Conservation (phyloP, 2,113 vertebrate genomes). For the Sphyrna mokarran region DNA sequence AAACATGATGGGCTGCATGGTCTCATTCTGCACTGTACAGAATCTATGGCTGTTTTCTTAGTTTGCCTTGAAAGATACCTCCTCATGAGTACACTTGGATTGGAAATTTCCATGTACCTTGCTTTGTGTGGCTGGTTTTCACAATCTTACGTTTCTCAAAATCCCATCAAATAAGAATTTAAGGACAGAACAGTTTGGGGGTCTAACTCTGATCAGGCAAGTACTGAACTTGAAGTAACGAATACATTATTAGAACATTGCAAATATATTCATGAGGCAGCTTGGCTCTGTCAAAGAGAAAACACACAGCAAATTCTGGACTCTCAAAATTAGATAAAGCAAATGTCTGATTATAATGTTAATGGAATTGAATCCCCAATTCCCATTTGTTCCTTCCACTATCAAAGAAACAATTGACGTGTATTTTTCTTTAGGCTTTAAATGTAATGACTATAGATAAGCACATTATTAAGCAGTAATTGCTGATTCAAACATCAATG, state of each 20-base stretch:
- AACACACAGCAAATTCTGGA: background rate
- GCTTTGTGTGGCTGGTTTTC: background rate
- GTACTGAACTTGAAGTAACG: background rate
- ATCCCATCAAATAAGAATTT: background rate
- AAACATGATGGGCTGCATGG: no score
- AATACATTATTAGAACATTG: background rate
- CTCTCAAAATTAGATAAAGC: conserved; percentile 11
- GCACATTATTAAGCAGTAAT: background rate
- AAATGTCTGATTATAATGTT: conserved; percentile 1
- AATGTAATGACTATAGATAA: background rate
- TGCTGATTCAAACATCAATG: background rate
- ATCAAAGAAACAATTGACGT: background rate
- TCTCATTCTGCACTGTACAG: no score
- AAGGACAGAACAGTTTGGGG: background rate
- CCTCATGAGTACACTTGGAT: background rate
- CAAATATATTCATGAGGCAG: background rate
- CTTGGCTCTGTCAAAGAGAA: background rate
- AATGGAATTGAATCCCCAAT: background rate
- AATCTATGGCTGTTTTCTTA: background rate
- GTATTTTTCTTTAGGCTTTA: background rate
- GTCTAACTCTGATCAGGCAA: background rate
- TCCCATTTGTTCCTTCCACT: background rate
- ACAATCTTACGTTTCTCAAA: background rate
- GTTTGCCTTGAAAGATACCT: background rate
- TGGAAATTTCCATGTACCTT: background rate